phyloP scores from a whole-genome alignment of 53 echinoderm and acorn worm species.

The Apostichopus leukothele region DNA sequence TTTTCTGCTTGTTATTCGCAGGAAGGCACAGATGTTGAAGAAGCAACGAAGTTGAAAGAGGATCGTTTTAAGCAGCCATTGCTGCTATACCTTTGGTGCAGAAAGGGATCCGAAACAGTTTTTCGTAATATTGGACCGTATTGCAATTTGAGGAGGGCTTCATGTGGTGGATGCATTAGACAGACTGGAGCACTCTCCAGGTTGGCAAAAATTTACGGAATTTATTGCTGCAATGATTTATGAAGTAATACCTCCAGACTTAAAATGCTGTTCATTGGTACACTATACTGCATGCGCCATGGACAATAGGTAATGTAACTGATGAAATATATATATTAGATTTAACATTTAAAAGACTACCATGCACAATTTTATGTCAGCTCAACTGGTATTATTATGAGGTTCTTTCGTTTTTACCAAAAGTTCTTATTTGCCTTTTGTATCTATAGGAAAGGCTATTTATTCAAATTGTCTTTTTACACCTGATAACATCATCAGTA shows the following conservation, averaged over 20 bases:
- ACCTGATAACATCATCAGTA: too few relatives aligned
- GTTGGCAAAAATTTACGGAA: constrained; percentile 18
- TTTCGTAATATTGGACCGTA: not conserved
- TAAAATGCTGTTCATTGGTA: too few relatives aligned
- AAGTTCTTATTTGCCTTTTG: not conserved
- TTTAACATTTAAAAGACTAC: too few relatives aligned
- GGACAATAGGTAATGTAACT: not conserved
- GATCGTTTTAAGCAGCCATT: not conserved
- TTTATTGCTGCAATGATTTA: constrained; percentile 15
- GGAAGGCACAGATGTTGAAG: constrained; percentile 2
- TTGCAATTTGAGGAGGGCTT: not conserved
- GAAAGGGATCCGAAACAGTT: constrained; percentile 3
- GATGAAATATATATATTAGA: not conserved
- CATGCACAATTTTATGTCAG: not conserved
- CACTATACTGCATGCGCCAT: too few relatives aligned
- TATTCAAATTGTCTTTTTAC: too few relatives aligned
- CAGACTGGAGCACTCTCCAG: not conserved
- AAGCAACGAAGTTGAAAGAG: constrained; percentile 5
- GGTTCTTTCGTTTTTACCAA: not conserved
- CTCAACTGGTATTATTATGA: not conserved
- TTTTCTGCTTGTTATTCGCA: not conserved
- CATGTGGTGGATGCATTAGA: constrained; percentile 14
- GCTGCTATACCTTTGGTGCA: not conserved
- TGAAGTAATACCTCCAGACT: not conserved
- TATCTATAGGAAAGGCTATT: too few relatives aligned